Base-by-base conservation (phyloP, 1,140 invertebrate species). In the Vanessa atalanta region DNA sequence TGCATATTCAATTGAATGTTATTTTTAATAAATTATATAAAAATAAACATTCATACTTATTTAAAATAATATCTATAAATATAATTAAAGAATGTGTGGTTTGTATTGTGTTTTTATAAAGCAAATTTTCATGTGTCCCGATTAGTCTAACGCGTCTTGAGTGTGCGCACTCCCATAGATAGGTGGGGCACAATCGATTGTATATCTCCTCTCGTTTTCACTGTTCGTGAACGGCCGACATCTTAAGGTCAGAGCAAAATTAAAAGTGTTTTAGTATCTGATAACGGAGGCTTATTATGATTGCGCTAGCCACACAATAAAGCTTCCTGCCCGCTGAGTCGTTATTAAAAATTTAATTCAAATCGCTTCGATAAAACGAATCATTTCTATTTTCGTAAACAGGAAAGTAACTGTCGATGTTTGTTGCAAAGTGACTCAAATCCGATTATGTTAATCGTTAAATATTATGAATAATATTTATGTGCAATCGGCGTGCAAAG, bases 181-280 rank as follows among this genome's bases (percentile, higher is more conserved):
- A 86, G 86, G 83, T 88, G 83, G 82, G 80, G 84, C 85, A 86
- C 86, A 84, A 88, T 86, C 79, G 72, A 92, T 92, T 84, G 84
- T 86, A 88, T 85, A 90, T 92, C 88, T 82, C 83, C 84, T 84
- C 87, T 90, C 88, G 83, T 90, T 91, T 91, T 90, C 89, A 89
- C 89, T 86, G 80, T 67, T 88, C 86, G 87, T 85, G 87, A 90
- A 87, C 82, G 88, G 82, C 83, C 84, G 85, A 88, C 88, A 77
- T 80, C 80, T 86, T 88, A 92, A 92, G 90, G 90, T 89, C 88
- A 83, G 70, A 72, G 80, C 84, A 86, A 90, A 91, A 91, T 91
- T 89, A 91, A 91, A 91, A 91, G 89, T 92, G 86, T 87, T 89
- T 84, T 89, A 86, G 83, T 88, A 88, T 89, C 88, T 89, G 88